phyloP scores from a whole-genome alignment of 1,140 invertebrate species.

The Trinorchestia longiramus region DNA sequence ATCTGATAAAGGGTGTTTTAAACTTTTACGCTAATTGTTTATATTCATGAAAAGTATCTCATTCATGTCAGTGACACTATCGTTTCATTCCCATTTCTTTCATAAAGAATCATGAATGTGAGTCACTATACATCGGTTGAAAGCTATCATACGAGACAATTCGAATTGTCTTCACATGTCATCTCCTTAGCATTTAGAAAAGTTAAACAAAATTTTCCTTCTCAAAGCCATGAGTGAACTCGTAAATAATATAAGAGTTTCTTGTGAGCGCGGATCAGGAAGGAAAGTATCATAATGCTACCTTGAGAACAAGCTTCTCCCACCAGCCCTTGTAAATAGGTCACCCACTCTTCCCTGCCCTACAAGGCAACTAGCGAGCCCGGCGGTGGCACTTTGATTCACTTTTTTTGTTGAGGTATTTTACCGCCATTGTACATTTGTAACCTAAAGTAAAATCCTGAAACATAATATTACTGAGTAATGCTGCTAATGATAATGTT shows the following conservation, averaged over 20 bases:
- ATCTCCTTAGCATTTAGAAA: neutral
- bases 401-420: constrained; percentile 12
- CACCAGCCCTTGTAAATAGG: neutral
- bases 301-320: neutral
- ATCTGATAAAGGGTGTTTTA: neutral
- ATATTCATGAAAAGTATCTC: neutral
- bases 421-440: constrained; percentile 49
- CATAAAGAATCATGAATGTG: neutral
- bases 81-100: neutral
- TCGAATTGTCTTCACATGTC: neutral
- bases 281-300: neutral
- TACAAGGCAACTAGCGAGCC: neutral
- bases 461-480: constrained; percentile 45
- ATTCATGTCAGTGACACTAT: neutral
- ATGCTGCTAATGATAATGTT: constrained; percentile 49
- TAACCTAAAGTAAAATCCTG: constrained; percentile 50
- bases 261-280: neutral
- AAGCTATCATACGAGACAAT: neutral
- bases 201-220: neutral
- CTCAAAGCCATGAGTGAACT: neutral
- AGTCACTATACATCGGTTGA: neutral
- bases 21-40: neutral
- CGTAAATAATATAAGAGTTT: neutral
- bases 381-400: constrained; percentile 30
- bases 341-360: neutral